phyloP scores from a whole-genome alignment of 2,888 invertebrate genomes.

The Cheilosia pagana region DNA sequence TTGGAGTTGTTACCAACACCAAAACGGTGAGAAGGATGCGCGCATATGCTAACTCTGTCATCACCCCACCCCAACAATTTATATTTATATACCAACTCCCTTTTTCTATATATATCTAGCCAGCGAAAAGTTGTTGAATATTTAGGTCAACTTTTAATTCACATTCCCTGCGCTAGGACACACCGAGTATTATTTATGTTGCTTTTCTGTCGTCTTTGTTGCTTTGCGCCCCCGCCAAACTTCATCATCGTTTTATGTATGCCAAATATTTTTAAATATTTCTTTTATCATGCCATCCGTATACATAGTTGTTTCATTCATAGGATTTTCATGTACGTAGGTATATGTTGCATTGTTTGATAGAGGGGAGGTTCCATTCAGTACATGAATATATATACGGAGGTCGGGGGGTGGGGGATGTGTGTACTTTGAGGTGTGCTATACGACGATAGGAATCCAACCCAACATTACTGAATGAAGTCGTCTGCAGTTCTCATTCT shows the following conservation, averaged over 20 bases:
- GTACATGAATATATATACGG: neutral
- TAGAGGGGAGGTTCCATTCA: neutral
- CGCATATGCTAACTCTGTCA: slow-evolving; percentile 61
- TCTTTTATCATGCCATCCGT: neutral
- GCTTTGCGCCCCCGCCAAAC: slow-evolving; percentile 47
- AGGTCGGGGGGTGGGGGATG: neutral
- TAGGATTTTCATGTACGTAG: neutral
- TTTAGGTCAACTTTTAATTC: slow-evolving; percentile 71
- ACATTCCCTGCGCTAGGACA: slow-evolving; percentile 48
- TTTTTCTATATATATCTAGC: slow-evolving; percentile 9
- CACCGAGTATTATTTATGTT: neutral
- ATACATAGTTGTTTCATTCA: slow-evolving; percentile 16
- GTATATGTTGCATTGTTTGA: neutral
- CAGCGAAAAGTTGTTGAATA: slow-evolving; percentile 64
- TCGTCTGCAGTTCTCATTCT: neutral
- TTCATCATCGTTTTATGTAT: slow-evolving; percentile 43
- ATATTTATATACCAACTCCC: slow-evolving; percentile 15
- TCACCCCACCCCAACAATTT: neutral
- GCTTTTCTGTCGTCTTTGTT: neutral
- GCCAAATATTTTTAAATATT: neutral
- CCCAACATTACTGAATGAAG: neutral
- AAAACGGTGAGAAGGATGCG: slow-evolving; percentile 29
- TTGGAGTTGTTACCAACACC: slow-evolving; percentile 50
- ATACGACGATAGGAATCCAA: neutral
- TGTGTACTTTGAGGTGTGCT: slow-evolving; percentile 3